Base-by-base conservation (phyloP, 2,797 vertebrate species). In the Distichodus sexfasciatus region DNA sequence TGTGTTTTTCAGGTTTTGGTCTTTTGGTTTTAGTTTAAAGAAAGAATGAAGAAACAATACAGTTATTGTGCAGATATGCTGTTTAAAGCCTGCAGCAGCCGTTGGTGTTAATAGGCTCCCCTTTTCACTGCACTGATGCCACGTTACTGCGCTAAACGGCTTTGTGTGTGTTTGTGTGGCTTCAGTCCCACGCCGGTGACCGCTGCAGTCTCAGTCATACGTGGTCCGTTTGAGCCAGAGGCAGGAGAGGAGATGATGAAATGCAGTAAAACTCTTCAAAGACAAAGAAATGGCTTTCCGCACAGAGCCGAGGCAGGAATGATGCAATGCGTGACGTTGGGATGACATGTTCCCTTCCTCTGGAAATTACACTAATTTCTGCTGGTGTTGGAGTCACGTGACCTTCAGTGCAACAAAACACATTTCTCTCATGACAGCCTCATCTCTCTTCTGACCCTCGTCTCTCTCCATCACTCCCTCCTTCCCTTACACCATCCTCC, bases 331-430 rank as follows among this genome's bases (percentile, higher is more conserved):
- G 2, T 33, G 60, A 46, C 19, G 31, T 54, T 53, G 6, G 24
- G 28, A 54, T 19, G 59, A 68, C 68, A 60, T 17, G 33, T 55
- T 61, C 55, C 57, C 58, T 41, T 61, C 47, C 48, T 44, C 36
- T 47, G 46, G 26, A 60, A 51, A 75, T 75, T 68, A 59, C 36
- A 21, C 50, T 67, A 51, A 46, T 54, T 58, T 48, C 44, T 59
- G 38, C 48, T 62, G 21, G 60, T 67, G 36, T 28, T 36, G 19
- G 24, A 65, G 43, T 76, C 46, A 67, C 65, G 58, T 53, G 46
- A 76, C 69, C 74, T 47, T 3, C 0, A 36, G 29, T 36, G 40
- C 17, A 72, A 66, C 54, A 17, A 55, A 69, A 66, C 63, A 38
- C 6, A 50, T 61, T 44, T 35, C 53, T 28, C 50, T 61, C 36